Evolutionary conservation across 2,888 invertebrate genomes (phyloP).

Genomic region (Drosophila testacea): DNA sequence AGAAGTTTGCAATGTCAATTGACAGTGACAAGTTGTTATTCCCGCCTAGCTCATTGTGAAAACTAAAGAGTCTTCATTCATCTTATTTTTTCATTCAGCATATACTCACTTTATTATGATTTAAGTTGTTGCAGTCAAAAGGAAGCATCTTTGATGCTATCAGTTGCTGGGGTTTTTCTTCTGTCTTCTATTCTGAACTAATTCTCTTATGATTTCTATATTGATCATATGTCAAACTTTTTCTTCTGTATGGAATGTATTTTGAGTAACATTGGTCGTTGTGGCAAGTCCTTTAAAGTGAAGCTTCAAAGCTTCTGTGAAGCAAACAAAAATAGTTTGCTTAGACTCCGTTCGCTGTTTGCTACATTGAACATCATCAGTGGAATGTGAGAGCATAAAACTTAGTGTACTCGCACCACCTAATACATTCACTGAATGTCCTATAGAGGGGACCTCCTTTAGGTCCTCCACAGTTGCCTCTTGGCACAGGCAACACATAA

Average conservation of each 20-base stretch:
- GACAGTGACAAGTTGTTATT: conserved; percentile 22
- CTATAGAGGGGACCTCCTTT: not conserved
- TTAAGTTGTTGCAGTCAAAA: not conserved
- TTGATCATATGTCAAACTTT: not conserved
- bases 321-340: conserved; percentile 18
- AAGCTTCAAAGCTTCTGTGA: conserved; percentile 1
- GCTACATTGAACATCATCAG: conserved; percentile 57
- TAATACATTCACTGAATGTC: conserved; percentile 26
- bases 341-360: conserved; percentile 19
- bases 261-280: conserved; percentile 4
- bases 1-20: conserved; percentile 28
- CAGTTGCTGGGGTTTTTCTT: conserved; percentile 3
- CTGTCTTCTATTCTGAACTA: not conserved
- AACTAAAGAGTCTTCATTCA: conserved; percentile 1
- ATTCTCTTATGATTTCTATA: not conserved
- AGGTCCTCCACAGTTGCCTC: not conserved
- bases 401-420: conserved; percentile 47
- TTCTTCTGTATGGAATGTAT: not conserved
- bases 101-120: not conserved
- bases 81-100: not conserved
- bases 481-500: conserved; percentile 24
- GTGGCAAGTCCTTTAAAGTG: conserved; percentile 14
- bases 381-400: conserved; percentile 52
- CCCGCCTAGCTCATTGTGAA: conserved; percentile 2
- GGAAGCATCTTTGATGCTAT: not conserved